Evolutionary conservation across 2,113 vertebrate species (phyloP), one percentile per base, ranked within the genome.

Genomic region (Terrapene triunguis): DNA sequence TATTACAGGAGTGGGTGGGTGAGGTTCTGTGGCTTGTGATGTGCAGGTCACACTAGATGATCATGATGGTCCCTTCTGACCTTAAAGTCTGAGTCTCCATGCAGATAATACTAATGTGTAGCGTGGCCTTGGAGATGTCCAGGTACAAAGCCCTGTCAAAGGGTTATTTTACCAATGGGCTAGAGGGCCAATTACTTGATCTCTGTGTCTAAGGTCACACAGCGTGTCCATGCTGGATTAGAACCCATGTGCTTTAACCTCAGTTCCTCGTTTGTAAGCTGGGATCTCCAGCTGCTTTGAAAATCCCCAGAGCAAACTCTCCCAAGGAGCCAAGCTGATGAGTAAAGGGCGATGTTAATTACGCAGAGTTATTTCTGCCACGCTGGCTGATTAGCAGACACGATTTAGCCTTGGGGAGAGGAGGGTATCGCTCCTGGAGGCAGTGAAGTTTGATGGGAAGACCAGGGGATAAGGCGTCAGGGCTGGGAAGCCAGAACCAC

Each of bases 341-440:
- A 79, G 65, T 59, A 69, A 82, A 84, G 32, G 79, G 74, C 95
- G 55, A 79, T 42, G 53, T 95, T 93, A 97, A 97, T 92, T 80
- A 93, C 0, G 0, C 80, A 82, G 90, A 0, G 0, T 95, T 92
- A 90, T 72, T n/a, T 92, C 93, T 88, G 87, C 90, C 85, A 95
- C 85, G 80, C 82, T 84, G 90, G 65, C 72, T 92, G 85, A 82
- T 59, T 76, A 88, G 86, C 81, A 92, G 59, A 90, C 91, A 42
- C 3, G 0, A 92, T 44, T 8, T 79, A 76, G 87, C 90, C 82
- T 13, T 38, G 48, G 29, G 51, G 42, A 93, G 6, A 91, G 25
- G 3, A 3, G 7, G 42, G 65, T 90, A 57, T 5, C 88, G 42
- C 19, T 85, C 27, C 35, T 17, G 79, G 53, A 82, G 55, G 12